Conservation (phyloP, 1,140 invertebrate species). For the Trichonephila clavipes region DNA sequence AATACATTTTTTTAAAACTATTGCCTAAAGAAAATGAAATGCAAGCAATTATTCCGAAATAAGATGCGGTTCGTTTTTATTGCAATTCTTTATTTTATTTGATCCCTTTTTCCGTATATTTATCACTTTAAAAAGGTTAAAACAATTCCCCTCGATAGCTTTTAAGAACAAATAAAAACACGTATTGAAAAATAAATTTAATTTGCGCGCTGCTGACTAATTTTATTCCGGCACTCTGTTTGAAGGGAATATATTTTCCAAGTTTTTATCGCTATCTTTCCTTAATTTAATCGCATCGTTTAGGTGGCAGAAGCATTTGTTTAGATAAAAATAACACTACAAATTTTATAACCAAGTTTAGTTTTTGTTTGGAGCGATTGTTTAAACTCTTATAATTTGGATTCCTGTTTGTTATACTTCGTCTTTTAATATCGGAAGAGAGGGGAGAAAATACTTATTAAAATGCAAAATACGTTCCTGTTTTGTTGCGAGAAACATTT, state of each 20-base stretch:
- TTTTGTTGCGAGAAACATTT: constrained; percentile 30
- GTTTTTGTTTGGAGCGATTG: constrained; percentile 72
- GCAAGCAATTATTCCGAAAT: constrained; percentile 74
- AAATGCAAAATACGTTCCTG: constrained; percentile 42
- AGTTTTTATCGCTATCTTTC: constrained; percentile 71
- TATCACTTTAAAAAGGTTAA: constrained; percentile 70
- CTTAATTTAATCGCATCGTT: constrained; percentile 75
- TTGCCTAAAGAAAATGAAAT: constrained; percentile 64
- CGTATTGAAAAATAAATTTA: constrained; percentile 76
- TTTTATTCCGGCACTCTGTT: constrained; percentile 66
- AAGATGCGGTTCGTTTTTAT: constrained; percentile 59
- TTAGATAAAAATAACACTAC: constrained; percentile 75
- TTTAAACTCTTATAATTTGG: constrained; percentile 75
- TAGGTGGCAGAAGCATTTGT: constrained; percentile 73
- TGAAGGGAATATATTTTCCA: constrained; percentile 60
- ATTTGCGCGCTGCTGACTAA: constrained; percentile 70
- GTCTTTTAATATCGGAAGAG: constrained; percentile 35
- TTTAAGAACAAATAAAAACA: constrained; percentile 69
- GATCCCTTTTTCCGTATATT: constrained; percentile 56
- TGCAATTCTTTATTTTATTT: constrained; percentile 63
- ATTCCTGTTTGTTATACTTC: constrained; percentile 65
- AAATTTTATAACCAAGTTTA: constrained; percentile 77
- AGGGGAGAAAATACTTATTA: constrained; percentile 8
- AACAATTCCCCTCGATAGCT: constrained; percentile 69
- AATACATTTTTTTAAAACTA: constrained; percentile 59